Evolutionary conservation across 2,797 vertebrate genomes (phyloP).

Genomic region (Oceanodroma leucorhoa): DNA sequence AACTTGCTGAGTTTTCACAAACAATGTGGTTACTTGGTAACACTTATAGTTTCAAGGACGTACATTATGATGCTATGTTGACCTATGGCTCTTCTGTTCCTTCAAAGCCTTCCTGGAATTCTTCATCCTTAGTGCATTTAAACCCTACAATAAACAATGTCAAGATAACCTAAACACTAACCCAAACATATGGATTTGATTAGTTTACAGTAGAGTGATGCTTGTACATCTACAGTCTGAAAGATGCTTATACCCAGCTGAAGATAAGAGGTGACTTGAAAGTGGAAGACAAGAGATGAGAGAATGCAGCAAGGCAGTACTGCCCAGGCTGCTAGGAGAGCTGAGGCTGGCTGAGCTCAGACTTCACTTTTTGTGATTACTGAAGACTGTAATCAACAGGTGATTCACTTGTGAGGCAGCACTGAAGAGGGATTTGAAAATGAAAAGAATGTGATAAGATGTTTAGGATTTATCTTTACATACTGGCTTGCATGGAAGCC

Average conservation of each 20-base stretch:
- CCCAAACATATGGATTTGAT: no score
- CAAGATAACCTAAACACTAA: no score
- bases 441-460: background rate
- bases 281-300: background rate
- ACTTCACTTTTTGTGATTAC: background rate
- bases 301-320: background rate
- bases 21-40: no score
- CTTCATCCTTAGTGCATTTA: no score
- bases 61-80: no score
- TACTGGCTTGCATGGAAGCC: background rate
- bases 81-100: no score
- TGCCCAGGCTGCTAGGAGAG: background rate
- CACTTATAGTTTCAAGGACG: no score
- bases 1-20: no score
- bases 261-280: background rate
- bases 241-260: background rate
- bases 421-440: background rate
- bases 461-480: background rate
- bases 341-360: background rate
- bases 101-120: no score
- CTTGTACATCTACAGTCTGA: background rate
- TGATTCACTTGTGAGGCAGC: background rate
- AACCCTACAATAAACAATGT: no score
- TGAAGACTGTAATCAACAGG: background rate
- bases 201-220: no score